Conservation (phyloP, 2,888 invertebrate genomes). For the Sesia bembeciformis region DNA sequence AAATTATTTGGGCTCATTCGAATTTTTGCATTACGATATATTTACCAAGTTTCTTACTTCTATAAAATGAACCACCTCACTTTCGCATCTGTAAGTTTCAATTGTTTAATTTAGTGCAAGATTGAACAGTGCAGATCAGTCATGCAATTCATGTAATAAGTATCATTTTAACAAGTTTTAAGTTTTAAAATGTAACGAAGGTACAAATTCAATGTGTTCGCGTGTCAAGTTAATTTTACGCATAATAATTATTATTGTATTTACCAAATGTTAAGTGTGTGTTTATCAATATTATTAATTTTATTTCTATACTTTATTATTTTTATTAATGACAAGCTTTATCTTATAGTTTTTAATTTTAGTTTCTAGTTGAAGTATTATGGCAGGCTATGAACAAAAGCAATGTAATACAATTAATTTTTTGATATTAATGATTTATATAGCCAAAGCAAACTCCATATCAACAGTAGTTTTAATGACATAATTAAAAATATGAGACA, state of each 20-base stretch:
- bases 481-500: too few species aligned
- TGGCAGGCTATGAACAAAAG: conserved; percentile 38
- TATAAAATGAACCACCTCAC: neutral
- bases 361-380: conserved; percentile 24
- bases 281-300: conserved; percentile 60
- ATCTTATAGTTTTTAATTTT: conserved; percentile 30
- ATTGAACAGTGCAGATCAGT: conserved; percentile 69
- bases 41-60: too few species aligned
- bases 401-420: neutral
- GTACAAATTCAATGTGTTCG: conserved; percentile 72
- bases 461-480: too few species aligned
- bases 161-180: neutral
- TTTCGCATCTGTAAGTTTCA: neutral
- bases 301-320: conserved; percentile 65
- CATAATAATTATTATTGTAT: conserved; percentile 46
- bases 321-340: conserved; percentile 36
- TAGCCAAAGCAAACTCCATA: too few species aligned
- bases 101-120: conserved; percentile 36
- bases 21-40: neutral
- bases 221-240: conserved; percentile 46
- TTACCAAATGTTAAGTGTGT: conserved; percentile 70
- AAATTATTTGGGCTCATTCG: too few species aligned
- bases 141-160: conserved; percentile 15
- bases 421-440: too few species aligned
- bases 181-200: conserved; percentile 34